phyloP scores from a whole-genome alignment of 2,113 vertebrate genomes.

The Drymodes brunneopygia region DNA sequence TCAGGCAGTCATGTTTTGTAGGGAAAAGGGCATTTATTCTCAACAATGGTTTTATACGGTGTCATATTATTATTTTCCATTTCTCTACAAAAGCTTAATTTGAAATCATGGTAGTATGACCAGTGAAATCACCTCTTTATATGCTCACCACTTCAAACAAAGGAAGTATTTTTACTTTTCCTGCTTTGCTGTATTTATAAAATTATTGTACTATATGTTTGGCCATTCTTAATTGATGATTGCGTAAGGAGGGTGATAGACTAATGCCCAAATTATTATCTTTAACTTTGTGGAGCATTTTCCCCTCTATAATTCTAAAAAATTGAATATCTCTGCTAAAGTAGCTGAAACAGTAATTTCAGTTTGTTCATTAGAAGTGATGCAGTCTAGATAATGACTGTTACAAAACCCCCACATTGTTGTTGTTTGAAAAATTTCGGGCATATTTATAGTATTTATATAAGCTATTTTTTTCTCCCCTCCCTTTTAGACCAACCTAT shows the following conservation, averaged over 20 bases:
- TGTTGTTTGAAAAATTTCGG: neutral
- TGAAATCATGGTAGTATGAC: neutral
- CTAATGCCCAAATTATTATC: neutral
- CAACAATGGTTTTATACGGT: neutral
- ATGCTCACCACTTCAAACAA: neutral
- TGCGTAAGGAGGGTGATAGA: neutral
- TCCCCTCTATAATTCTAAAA: rapidly evolving
- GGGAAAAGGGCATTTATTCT: neutral
- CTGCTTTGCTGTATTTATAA: neutral
- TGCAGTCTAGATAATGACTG: neutral
- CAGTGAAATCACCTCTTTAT: neutral
- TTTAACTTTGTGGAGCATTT: neutral
- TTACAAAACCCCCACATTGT: neutral
- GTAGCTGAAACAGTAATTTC: neutral
- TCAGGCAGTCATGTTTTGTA: neutral
- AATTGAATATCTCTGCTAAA: neutral
- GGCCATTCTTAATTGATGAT: neutral
- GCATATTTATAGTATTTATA: neutral
- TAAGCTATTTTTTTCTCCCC: neutral
- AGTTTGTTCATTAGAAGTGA: neutral
- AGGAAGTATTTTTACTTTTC: neutral
- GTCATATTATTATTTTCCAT: neutral
- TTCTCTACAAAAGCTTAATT: neutral
- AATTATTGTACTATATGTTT: neutral
- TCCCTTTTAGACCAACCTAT: slow-evolving; percentile 76